These are phyloP conservation scores for Lydus trimaculatus DNA, from an alignment of 2,888 invertebrate genomes.

Conservation along the genomic window DNA sequence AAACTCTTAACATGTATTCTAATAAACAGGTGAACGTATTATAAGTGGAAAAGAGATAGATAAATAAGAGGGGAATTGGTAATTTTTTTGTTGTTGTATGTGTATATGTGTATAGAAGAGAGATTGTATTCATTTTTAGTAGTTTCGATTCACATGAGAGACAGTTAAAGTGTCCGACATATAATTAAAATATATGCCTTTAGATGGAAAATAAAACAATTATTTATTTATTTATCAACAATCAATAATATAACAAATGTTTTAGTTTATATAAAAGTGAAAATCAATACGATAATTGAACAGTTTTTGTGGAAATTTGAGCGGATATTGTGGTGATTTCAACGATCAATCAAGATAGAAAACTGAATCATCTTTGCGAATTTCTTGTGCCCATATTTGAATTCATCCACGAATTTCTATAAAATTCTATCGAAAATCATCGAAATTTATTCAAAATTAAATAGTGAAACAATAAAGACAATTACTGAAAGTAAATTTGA, in stretches of 20 bases:
- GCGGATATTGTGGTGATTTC: not conserved
- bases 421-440: not conserved
- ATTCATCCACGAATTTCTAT: not conserved
- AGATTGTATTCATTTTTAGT: conserved; percentile 2
- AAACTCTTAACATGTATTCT: conserved; percentile 37
- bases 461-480: not conserved
- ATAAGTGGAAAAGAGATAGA: conserved; percentile 35
- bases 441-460: not conserved
- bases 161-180: conserved; percentile 14
- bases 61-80: conserved; percentile 17
- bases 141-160: conserved; percentile 21
- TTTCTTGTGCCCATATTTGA: conserved; percentile 2
- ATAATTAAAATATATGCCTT: conserved; percentile 21
- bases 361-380: conserved; percentile 7
- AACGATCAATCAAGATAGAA: conserved; percentile 6
- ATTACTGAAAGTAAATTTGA: not conserved
- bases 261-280: not conserved
- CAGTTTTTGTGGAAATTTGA: not conserved
- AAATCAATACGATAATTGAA: not conserved
- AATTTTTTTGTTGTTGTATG: not conserved
- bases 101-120: not conserved
- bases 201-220: conserved; percentile 16
- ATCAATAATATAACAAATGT: not conserved
- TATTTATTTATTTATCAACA: not conserved
- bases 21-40: conserved; percentile 49